A percentile compares a stretch with the other conserved stretches of the same genome.
Conservation (phyloP, 1,140 invertebrate species). For the Trichogramma pretiosum region DNA sequence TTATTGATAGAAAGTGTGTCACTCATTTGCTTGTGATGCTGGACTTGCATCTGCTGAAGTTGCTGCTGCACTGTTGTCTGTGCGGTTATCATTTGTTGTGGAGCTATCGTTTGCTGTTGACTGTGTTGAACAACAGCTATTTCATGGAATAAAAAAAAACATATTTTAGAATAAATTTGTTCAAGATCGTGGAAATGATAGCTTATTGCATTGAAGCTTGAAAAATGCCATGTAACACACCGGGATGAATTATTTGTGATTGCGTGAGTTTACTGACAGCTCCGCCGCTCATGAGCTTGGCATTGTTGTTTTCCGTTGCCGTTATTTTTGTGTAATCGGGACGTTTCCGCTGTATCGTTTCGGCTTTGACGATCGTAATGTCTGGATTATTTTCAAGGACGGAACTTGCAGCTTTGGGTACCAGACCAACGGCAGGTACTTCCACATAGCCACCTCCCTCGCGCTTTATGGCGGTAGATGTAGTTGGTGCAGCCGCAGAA, state of each 20-base stretch:
- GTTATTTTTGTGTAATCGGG: constrained; percentile 40
- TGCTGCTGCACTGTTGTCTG: too few species aligned
- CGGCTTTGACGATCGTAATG: constrained; percentile 55
- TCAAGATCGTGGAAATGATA: too few species aligned
- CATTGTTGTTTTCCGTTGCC: constrained; percentile 42
- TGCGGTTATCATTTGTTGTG: too few species aligned
- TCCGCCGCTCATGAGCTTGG: constrained; percentile 41
- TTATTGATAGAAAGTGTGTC: too few species aligned
- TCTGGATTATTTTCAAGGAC: constrained; percentile 53
- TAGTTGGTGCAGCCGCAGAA: constrained; percentile 30
- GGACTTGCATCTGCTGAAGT: too few species aligned
- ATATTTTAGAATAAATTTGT: too few species aligned
- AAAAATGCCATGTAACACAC: not conserved
- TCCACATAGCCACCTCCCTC: constrained; percentile 40
- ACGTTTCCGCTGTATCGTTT: constrained; percentile 41
- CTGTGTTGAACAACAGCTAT: too few species aligned
- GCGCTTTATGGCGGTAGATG: constrained; percentile 37
- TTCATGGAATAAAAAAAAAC: too few species aligned
- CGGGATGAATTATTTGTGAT: constrained; percentile 1
- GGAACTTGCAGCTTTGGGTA: constrained; percentile 40
- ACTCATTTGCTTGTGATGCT: too few species aligned
- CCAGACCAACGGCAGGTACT: constrained; percentile 27
- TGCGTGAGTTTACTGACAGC: constrained; percentile 31
- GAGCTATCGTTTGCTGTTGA: too few species aligned
- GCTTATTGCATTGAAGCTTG: too few species aligned